Evolutionary conservation across 2,113 vertebrate species (phyloP), one percentile per base, ranked within the genome.

Genomic region (Channa maculata): DNA sequence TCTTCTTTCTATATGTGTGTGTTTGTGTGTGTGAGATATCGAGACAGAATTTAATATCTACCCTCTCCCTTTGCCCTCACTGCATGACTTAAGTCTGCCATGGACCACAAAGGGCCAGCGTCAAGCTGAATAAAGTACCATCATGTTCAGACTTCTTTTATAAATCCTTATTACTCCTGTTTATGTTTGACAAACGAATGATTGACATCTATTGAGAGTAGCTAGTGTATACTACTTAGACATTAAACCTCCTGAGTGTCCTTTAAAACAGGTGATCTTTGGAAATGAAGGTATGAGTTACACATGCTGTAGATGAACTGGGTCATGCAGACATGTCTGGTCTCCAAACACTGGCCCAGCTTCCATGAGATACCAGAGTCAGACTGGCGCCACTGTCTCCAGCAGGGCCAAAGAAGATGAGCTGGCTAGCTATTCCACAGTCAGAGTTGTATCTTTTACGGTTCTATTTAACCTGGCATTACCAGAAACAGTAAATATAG

Each of bases 391-490:
- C 90, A 39, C 77, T 0, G 67, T 70, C 79, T 82, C 83, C 83
- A 73, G 77, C 88, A 79, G 66, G 65, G 79, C 80, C 62, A 55
- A 72, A 83, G 77, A 79, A 79, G 83, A 90, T 62, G 83, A 78
- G 73, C 73, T 68, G 75, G 84, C 73, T 34, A 8, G 73, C 65
- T 69, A 55, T 52, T 71, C 72, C 76, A 75, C 82, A 78, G 78
- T 86, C 45, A 41, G 68, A 84, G 72, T 83, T 91, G 91, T 86
- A 85, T 80, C 57, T 74, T 84, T 85, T 89, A 86, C 65, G 52
- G 58, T 75, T 61, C 71, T 70, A 52, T 63, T 55, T 65, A 79
- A 84, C 55, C 72, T 39, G 24, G 46, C 54, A 77, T 73, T 55
- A 68, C 15, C 45, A 67, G 44, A 49, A 77, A 58, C 11, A 24